A percentile compares a stretch with the other conserved stretches of the same genome.
These are phyloP conservation scores for Lordiphosa fenestrarum DNA, from an alignment of 2,888 invertebrate species.

Conservation along the genomic window DNA sequence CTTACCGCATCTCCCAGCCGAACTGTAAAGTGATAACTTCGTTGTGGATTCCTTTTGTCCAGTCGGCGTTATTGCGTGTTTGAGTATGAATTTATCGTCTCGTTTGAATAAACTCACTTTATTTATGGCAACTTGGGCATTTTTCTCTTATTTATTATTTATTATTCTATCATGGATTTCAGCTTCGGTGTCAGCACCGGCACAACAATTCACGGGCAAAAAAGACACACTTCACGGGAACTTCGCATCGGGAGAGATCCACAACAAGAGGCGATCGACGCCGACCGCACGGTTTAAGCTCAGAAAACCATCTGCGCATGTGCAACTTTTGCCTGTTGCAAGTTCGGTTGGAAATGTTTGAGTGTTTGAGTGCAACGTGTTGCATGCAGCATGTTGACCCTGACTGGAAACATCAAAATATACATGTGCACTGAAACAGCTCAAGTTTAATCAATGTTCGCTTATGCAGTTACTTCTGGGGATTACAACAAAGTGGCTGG, in stretches of 20 bases:
- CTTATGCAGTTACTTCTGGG: too few relatives aligned
- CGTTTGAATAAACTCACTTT: conserved; percentile 36
- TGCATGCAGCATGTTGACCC: conserved; percentile 28
- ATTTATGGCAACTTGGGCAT: conserved; percentile 41
- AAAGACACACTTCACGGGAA: conserved; percentile 3
- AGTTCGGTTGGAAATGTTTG: neutral
- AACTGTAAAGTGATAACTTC: conserved; percentile 27
- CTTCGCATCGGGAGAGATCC: neutral
- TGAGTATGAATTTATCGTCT: conserved; percentile 47
- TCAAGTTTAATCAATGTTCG: neutral
- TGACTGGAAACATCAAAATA: too few relatives aligned
- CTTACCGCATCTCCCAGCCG: conserved; percentile 29
- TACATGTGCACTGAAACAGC: too few relatives aligned
- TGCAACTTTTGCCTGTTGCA: neutral
- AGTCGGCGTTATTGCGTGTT: conserved; percentile 39
- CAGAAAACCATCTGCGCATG: conserved; percentile 24
- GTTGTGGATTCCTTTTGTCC: conserved; percentile 22
- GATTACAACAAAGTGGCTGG: too few relatives aligned
- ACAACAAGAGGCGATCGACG: conserved; percentile 8
- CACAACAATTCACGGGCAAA: conserved; percentile 23
- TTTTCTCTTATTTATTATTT: conserved; percentile 37
- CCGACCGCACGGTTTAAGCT: conserved; percentile 24
- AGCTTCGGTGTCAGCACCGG: conserved; percentile 31
- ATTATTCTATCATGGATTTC: conserved; percentile 44
- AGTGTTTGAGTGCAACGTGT: conserved; percentile 24